Evolutionary conservation across 2,797 vertebrate genomes (phyloP).

Genomic region (Argentina silus): DNA sequence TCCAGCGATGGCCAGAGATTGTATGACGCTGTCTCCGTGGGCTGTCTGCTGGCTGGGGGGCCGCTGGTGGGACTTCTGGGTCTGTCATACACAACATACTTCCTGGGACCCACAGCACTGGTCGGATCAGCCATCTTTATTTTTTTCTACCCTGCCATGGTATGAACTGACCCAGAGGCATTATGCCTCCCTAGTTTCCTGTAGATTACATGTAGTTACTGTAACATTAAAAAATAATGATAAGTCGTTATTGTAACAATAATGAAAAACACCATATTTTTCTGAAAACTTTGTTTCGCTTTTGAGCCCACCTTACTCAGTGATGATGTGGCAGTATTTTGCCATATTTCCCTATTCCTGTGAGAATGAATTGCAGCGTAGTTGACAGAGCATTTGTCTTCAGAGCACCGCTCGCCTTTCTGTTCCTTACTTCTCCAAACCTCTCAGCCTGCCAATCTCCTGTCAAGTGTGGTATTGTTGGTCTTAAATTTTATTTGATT

Average conservation of each 20-base stretch:
- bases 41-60: constrained; percentile 79
- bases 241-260: too few species aligned
- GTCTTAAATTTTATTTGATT: constrained; percentile 51
- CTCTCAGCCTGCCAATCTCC: constrained; percentile 45
- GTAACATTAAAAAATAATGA: too few species aligned
- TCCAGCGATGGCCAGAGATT: constrained; percentile 82
- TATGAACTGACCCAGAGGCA: constrained; percentile 42
- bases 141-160: constrained; percentile 83
- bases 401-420: background rate
- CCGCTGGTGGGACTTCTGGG: constrained; percentile 81
- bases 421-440: background rate
- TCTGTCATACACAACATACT: constrained; percentile 76
- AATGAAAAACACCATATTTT: too few species aligned
- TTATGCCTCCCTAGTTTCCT: background rate
- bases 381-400: background rate
- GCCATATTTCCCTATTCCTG: background rate
- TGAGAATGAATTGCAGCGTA: background rate
- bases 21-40: constrained; percentile 77
- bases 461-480: constrained; percentile 48
- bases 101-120: constrained; percentile 82
- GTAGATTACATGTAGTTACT: background rate
- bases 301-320: too few species aligned
- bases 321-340: too few species aligned
- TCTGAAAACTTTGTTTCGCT: too few species aligned
- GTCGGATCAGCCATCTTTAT: constrained; percentile 82